Base-by-base conservation (phyloP, 1,140 invertebrate species). In the Drosophila littoralis region DNA sequence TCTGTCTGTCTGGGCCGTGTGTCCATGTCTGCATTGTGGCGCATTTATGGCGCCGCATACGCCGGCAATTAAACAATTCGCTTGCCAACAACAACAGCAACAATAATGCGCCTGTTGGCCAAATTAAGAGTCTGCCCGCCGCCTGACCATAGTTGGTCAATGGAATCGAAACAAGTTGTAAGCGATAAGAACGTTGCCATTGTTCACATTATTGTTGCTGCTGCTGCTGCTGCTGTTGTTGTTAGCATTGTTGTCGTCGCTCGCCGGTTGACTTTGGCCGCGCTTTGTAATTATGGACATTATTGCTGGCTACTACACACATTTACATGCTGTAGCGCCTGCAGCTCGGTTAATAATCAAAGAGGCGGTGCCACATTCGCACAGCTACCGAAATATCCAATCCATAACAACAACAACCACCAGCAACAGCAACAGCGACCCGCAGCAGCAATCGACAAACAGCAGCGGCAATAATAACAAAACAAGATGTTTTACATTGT, bases 11-110 rank as follows among this genome's bases (percentile, higher is more conserved):
- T 22, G 22, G 22, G 7, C 15, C 38, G 28, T n/a, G 36, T 58
- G 66, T 51, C 36, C 68, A 45, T 48, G 58, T 57, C 55, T 55
- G 46, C 82, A 86, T 86, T 86, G 79, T 82, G 58, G 57, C 54
- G 83, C 83, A 86, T 88, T 89, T 88, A 88, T 88, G 83, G 83
- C 83, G 83, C 83, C 83, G 83, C 83, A 80, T 83, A 88, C 80
- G 80, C 63, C 64, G 84, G 77, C 83, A 88, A 88, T 88, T 88
- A 88, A 88, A 89, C 83, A 88, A 88, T 88, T 82, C 69, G 77
- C 82, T 46, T 57, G 69, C 10, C 52, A 58, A 38, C 60, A 65
- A 15, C 60, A 55, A 7, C 66, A 54, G 38, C 66, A 63, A 32
- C 40, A 42, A 85, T 81, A 84, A 88, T 82, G 83, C 76, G 65